Evolutionary conservation across 2,888 invertebrate genomes (phyloP).

Genomic region (Spisula solida): DNA sequence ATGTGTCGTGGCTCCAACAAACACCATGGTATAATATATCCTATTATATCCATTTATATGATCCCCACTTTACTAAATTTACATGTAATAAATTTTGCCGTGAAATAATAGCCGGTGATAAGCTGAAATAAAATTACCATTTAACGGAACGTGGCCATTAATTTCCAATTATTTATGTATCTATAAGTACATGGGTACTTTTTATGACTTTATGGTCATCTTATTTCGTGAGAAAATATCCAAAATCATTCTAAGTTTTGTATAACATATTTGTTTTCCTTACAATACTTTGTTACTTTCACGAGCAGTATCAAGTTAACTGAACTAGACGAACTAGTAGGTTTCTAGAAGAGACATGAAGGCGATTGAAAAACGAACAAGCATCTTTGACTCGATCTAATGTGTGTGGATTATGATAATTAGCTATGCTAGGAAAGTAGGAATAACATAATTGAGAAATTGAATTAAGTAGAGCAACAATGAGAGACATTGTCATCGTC

Average conservation of each 20-base stretch:
- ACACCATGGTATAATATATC: not conserved
- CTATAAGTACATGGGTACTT: not conserved
- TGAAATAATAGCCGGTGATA: not conserved
- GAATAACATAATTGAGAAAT: no score
- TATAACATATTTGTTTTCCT: not conserved
- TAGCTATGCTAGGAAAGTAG: no score
- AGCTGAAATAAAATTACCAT: not conserved
- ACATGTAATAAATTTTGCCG: constrained; percentile 6
- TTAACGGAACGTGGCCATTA: constrained; percentile 18
- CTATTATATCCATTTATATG: constrained; percentile 22
- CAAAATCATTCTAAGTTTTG: not conserved
- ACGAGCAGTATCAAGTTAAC: no score
- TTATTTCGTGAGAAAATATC: not conserved
- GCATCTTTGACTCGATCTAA: no score
- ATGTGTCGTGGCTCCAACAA: not conserved
- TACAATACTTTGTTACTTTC: no score
- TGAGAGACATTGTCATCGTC: no score
- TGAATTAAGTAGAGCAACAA: no score
- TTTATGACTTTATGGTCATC: not conserved
- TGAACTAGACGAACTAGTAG: no score
- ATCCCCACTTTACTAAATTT: not conserved
- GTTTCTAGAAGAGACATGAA: no score
- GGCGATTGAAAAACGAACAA: no score
- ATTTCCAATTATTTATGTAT: constrained; percentile 17
- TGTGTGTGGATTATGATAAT: no score